phyloP scores from a whole-genome alignment of 2,888 invertebrate genomes.

The Brachyptera risi region DNA sequence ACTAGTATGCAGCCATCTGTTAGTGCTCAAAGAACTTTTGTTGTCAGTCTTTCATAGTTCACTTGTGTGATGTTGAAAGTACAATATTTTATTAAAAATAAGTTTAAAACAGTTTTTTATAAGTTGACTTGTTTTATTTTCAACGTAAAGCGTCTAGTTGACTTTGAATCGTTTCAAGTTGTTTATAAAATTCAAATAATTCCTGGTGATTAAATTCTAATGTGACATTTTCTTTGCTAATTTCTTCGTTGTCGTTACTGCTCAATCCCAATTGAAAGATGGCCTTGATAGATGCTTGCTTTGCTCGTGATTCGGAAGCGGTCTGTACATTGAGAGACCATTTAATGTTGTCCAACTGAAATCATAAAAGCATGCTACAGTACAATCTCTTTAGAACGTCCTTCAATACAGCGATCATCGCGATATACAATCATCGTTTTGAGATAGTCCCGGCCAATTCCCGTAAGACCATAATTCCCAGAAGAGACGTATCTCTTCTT shows the following conservation, averaged over 20 bases:
- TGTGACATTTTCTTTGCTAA: slow-evolving; percentile 43
- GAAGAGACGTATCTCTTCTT: too few relatives aligned
- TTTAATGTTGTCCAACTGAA: slow-evolving; percentile 49
- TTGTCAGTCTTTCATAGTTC: slow-evolving; percentile 51
- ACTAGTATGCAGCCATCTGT: slow-evolving; percentile 36
- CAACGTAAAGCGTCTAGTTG: slow-evolving; percentile 38
- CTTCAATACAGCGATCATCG: too few relatives aligned
- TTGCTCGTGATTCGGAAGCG: slow-evolving; percentile 47
- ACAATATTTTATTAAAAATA: not conserved
- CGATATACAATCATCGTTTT: too few relatives aligned
- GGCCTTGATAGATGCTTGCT: slow-evolving; percentile 48
- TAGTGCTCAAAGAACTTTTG: slow-evolving; percentile 40
- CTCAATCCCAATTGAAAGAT: slow-evolving; percentile 48
- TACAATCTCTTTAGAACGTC: too few relatives aligned
- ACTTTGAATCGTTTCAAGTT: slow-evolving; percentile 51
- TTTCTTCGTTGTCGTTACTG: slow-evolving; percentile 35
- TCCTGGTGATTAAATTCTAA: slow-evolving; percentile 52
- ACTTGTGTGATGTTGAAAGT: too few relatives aligned
- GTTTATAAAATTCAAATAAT: slow-evolving; percentile 49
- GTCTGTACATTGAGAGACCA: slow-evolving; percentile 55
- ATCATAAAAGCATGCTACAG: not conserved
- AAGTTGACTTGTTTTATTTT: not conserved
- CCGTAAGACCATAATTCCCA: too few relatives aligned
- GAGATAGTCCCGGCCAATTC: too few relatives aligned
- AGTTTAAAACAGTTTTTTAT: too few relatives aligned